Evolutionary conservation across 2,797 vertebrate genomes (phyloP).

Genomic region (Sebastes iracundus): DNA sequence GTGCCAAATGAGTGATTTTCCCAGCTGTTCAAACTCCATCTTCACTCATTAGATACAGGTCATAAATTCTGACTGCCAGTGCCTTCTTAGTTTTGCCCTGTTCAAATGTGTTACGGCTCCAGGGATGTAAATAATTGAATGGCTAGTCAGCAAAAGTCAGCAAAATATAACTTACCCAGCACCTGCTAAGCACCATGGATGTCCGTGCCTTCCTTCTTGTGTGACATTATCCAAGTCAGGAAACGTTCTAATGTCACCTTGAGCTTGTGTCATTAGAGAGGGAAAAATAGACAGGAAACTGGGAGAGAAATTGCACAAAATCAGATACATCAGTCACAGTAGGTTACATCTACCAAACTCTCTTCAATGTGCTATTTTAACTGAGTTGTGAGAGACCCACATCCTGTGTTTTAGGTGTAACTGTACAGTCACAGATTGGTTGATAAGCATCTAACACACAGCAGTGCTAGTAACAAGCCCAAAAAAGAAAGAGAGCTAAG

Average conservation of each 20-base stretch:
- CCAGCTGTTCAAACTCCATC: neutral
- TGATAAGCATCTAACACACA: constrained; percentile 23
- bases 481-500: constrained; percentile 50
- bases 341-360: neutral
- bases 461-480: neutral
- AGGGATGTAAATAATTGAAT: constrained; percentile 26
- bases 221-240: constrained; percentile 30
- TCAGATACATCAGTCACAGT: neutral
- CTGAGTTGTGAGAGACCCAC: constrained; percentile 14
- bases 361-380: neutral
- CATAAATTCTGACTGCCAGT: neutral
- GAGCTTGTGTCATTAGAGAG: neutral
- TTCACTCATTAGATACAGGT: neutral
- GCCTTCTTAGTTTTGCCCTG: neutral
- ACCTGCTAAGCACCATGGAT: neutral
- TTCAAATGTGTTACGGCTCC: neutral
- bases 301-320: neutral
- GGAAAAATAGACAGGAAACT: neutral
- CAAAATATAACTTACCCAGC: constrained; percentile 9
- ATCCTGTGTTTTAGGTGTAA: constrained; percentile 51
- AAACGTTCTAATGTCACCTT: constrained; percentile 20
- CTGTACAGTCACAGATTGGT: constrained; percentile 9
- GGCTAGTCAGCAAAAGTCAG: constrained; percentile 4
- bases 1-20: neutral
- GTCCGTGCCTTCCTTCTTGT: neutral